Conservation (phyloP, 2,888 invertebrate genomes). For the Germaria angustata region DNA sequence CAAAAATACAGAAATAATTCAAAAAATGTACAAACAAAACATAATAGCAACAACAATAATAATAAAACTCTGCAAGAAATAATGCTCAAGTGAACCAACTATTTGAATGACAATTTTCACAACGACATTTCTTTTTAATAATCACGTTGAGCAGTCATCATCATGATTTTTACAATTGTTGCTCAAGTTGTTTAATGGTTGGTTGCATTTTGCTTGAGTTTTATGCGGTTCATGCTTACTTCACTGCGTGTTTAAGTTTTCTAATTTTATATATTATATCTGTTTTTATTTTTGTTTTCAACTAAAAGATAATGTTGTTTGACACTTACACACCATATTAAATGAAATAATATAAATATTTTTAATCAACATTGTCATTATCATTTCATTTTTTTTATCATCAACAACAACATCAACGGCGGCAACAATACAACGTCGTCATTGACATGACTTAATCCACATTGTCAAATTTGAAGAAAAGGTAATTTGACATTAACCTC, state of each 20-base stretch:
- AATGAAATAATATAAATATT: conserved; percentile 28
- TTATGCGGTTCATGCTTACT: conserved; percentile 42
- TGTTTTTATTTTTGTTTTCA: neutral
- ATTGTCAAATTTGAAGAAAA: conserved; percentile 25
- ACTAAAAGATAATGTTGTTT: conserved; percentile 29
- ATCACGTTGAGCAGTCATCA: conserved; percentile 4
- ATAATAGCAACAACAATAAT: conserved; percentile 16
- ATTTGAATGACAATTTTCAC: conserved; percentile 32
- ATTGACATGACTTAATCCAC: conserved; percentile 21
- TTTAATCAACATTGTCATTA: conserved; percentile 5
- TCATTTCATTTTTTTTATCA: neutral
- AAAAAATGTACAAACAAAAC: conserved; percentile 28
- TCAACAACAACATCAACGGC: neutral
- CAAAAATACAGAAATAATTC: conserved; percentile 49
- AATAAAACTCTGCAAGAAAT: conserved; percentile 18
- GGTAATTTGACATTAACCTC: conserved; percentile 42
- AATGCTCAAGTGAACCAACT: conserved; percentile 8
- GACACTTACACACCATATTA: conserved; percentile 41
- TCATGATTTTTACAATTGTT: conserved; percentile 20
- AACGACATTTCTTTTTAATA: conserved; percentile 23
- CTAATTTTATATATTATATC: neutral
- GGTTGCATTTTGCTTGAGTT: conserved; percentile 51
- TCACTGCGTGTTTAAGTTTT: neutral
- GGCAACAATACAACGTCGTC: neutral
- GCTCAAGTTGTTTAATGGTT: conserved; percentile 54